Evolutionary conservation across 2,888 invertebrate species (phyloP).

Genomic region (Melolontha melolontha): DNA sequence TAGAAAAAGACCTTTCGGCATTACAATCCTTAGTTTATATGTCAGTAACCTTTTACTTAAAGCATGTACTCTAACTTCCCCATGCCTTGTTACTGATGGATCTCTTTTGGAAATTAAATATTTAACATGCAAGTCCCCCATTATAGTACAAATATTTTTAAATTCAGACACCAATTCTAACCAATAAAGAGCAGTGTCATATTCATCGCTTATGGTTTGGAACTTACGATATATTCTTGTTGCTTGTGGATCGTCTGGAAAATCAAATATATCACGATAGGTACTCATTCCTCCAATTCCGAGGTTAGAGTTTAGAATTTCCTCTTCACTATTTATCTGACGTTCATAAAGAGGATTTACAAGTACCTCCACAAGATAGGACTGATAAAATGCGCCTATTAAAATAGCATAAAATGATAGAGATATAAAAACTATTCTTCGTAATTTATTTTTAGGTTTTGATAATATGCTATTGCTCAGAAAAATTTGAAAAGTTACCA

Average conservation of each 20-base stretch:
- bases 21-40: conserved; percentile 70
- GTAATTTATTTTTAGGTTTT: conserved; percentile 66
- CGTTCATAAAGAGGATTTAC: conserved; percentile 69
- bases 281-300: conserved; percentile 66
- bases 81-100: conserved; percentile 40
- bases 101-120: conserved; percentile 47
- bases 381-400: conserved; percentile 70
- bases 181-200: conserved; percentile 49
- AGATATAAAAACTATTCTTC: conserved; percentile 69
- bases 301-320: conserved; percentile 67
- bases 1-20: conserved; percentile 69
- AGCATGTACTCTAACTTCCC: conserved; percentile 47
- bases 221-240: conserved; percentile 48
- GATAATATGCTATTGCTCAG: conserved; percentile 67
- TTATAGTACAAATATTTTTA: conserved; percentile 52
- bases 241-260: conserved; percentile 38
- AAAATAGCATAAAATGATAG: conserved; percentile 69
- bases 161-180: conserved; percentile 45
- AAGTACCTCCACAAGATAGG: conserved; percentile 71
- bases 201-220: conserved; percentile 43
- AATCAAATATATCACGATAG: conserved; percentile 62
- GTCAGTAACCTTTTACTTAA: conserved; percentile 65
- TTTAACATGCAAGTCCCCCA: conserved; percentile 49
- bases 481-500: conserved; percentile 58
- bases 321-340: conserved; percentile 69